A percentile compares a stretch with the other conserved stretches of the same genome.
Conservation (phyloP, 2,888 invertebrate species). For the Merodon equestris region DNA sequence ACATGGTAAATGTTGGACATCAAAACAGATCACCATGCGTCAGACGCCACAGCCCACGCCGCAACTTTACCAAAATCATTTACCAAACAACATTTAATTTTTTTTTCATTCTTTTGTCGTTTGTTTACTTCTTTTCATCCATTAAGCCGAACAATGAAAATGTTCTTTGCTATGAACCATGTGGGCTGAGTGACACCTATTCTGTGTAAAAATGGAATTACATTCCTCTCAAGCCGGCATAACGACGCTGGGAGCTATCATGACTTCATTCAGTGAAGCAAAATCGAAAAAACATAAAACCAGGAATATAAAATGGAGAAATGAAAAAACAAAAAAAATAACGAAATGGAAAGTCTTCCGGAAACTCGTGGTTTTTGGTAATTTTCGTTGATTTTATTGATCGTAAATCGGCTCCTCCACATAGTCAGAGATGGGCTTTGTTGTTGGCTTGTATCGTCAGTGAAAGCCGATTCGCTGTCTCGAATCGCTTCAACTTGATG, state of each 20-base stretch:
- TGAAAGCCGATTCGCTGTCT: conserved; percentile 54
- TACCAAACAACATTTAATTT: conserved; percentile 37
- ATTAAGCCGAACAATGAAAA: conserved; percentile 29
- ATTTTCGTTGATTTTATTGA: conserved; percentile 61
- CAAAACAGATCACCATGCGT: background rate
- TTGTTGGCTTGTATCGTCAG: conserved; percentile 23
- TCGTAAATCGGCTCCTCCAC: conserved; percentile 39
- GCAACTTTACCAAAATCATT: conserved; percentile 18
- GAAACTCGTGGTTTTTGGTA: conserved; percentile 35
- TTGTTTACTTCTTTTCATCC: conserved; percentile 35
- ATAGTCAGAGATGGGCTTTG: conserved; percentile 4
- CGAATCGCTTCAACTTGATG: conserved; percentile 31
- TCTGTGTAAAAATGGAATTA: conserved; percentile 70
- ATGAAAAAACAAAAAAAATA: conserved; percentile 32
- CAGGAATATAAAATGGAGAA: background rate
- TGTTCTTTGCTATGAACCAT: too few species aligned
- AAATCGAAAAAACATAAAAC: too few species aligned
- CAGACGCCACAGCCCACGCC: conserved; percentile 2
- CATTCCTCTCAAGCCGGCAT: conserved; percentile 26
- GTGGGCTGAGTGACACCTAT: conserved; percentile 12
- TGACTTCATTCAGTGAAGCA: conserved; percentile 20
- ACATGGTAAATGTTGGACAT: conserved; percentile 6
- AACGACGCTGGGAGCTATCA: conserved; percentile 28
- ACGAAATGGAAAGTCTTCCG: conserved; percentile 65
- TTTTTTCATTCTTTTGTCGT: conserved; percentile 17